These are phyloP conservation scores for Sclerurus mexicanus DNA, from an alignment of 2,113 vertebrate genomes.

Conservation along the genomic window DNA sequence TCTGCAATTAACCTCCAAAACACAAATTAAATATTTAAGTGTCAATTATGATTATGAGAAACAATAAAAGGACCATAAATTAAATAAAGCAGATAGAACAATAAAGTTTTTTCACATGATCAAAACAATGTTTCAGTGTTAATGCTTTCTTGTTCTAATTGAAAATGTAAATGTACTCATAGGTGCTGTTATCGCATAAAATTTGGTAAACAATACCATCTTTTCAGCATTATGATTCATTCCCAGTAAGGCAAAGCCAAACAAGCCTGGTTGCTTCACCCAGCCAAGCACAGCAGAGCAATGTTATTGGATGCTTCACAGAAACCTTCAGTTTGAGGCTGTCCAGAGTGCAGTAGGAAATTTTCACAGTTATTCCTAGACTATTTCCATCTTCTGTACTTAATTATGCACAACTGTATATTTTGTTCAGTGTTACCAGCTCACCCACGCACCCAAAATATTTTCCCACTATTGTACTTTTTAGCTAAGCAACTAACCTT, in stretches of 20 bases:
- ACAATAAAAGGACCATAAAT: slow-evolving; percentile 55
- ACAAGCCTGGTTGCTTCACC: neutral
- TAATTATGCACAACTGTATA: neutral
- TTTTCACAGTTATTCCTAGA: neutral
- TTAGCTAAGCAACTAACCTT: neutral
- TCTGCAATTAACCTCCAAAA: slow-evolving; percentile 67
- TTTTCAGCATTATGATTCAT: neutral
- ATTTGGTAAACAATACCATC: neutral
- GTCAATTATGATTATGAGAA: slow-evolving; percentile 61
- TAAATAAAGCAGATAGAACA: slow-evolving; percentile 46
- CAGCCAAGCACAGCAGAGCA: neutral
- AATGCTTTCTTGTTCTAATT: neutral
- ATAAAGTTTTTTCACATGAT: neutral
- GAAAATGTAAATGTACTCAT: neutral
- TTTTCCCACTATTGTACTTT: slow-evolving; percentile 3
- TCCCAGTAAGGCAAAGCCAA: neutral
- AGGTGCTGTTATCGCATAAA: neutral
- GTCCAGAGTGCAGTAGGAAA: neutral
- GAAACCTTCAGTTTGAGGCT: neutral
- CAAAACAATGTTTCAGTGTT: neutral
- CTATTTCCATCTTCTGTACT: slow-evolving; percentile 12
- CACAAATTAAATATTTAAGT: slow-evolving; percentile 70
- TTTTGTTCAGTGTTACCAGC: neutral
- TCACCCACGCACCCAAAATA: neutral
- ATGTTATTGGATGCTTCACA: neutral